Evolutionary conservation across 2,113 vertebrate genomes (phyloP).

Genomic region (Nothoprocta perdicaria): DNA sequence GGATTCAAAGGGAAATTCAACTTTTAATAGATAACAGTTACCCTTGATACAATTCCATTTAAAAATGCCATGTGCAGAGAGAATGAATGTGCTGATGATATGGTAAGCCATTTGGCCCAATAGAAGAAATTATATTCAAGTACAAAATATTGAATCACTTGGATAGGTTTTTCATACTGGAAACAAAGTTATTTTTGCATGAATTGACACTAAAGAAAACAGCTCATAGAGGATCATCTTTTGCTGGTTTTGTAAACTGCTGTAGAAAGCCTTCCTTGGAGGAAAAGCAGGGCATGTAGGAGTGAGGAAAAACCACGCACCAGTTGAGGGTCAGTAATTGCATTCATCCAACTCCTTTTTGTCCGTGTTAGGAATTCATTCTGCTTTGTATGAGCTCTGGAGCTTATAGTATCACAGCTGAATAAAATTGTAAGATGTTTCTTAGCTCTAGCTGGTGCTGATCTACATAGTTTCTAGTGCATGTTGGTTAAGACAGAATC

Average conservation of each 20-base stretch:
- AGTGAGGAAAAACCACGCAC: neutral
- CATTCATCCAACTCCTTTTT: slow-evolving; percentile 40
- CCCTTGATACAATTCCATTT: slow-evolving; percentile 45
- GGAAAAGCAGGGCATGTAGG: neutral
- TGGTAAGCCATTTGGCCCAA: slow-evolving; percentile 37
- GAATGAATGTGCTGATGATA: slow-evolving; percentile 10
- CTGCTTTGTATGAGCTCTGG: slow-evolving; percentile 33
- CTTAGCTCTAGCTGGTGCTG: neutral
- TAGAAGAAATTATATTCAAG: slow-evolving; percentile 33
- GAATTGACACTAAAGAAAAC: neutral
- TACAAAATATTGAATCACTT: slow-evolving; percentile 36
- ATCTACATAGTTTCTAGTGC: neutral
- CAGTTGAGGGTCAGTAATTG: neutral
- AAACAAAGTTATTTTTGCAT: neutral
- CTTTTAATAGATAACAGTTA: slow-evolving; percentile 66
- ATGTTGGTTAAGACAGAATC: neutral
- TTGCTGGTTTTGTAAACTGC: neutral
- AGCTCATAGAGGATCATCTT: neutral
- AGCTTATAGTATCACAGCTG: slow-evolving; percentile 19
- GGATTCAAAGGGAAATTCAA: slow-evolving; percentile 55
- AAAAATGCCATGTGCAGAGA: slow-evolving; percentile 12
- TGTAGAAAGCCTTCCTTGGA: neutral
- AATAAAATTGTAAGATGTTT: slow-evolving; percentile 15
- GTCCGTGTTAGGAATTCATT: slow-evolving; percentile 53
- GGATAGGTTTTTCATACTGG: neutral